Conservation (phyloP, 2,888 invertebrate species). For the Cecidostiba fungosa region DNA sequence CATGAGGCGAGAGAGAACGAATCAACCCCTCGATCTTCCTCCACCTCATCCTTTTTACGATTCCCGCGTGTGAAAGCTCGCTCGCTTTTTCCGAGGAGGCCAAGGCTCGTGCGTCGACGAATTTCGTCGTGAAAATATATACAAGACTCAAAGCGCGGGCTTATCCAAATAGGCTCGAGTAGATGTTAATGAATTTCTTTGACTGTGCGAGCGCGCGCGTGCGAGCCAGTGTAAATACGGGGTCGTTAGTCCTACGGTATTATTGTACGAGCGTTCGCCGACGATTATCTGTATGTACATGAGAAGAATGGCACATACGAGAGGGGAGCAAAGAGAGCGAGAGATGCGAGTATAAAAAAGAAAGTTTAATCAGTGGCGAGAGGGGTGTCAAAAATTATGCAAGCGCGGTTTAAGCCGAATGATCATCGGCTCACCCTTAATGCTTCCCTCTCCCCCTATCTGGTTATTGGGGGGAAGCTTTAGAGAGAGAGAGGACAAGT, state of each 20-base stretch:
- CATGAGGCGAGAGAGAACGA: not conserved
- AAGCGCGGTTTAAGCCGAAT: constrained; percentile 48
- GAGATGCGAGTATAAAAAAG: constrained; percentile 22
- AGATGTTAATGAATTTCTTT: constrained; percentile 42
- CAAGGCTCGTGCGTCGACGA: too few relatives aligned
- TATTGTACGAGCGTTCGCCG: constrained; percentile 25
- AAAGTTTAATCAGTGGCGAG: constrained; percentile 53
- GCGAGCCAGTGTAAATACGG: constrained; percentile 22
- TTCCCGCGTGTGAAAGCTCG: not conserved
- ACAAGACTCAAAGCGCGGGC: not conserved
- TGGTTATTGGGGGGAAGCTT: not conserved
- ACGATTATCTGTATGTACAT: constrained; percentile 31
- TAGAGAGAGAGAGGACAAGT: constrained; percentile 53
- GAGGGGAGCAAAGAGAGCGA: not conserved
- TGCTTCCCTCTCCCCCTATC: not conserved
- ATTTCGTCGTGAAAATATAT: not conserved
- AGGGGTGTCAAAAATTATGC: constrained; percentile 54
- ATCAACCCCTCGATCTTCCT: not conserved
- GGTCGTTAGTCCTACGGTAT: constrained; percentile 42
- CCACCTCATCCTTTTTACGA: not conserved
- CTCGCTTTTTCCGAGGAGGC: not conserved
- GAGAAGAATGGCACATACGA: constrained; percentile 18
- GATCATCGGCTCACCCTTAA: not conserved
- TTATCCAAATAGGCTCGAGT: constrained; percentile 32
- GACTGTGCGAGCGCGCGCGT: not conserved